These are phyloP conservation scores for Chloropsis cyanopogon DNA, from an alignment of 2,113 vertebrate genomes.

Conservation along the genomic window DNA sequence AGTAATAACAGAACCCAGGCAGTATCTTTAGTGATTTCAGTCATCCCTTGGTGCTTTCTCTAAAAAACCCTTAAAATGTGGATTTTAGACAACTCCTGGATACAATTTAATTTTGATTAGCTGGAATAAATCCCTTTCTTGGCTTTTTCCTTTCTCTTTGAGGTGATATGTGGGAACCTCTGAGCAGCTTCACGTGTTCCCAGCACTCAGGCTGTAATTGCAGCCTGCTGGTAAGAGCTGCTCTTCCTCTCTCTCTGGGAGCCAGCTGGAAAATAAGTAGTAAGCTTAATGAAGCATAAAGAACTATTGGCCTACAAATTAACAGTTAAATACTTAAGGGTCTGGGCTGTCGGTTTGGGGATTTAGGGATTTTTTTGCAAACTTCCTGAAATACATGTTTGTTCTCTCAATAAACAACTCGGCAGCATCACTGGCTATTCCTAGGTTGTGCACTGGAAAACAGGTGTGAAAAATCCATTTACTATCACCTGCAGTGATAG, in stretches of 20 bases:
- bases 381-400: not conserved
- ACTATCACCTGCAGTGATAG: not conserved
- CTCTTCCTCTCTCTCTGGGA: not conserved
- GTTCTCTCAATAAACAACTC: not conserved
- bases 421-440: not conserved
- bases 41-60: not conserved
- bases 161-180: not conserved
- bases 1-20: not conserved
- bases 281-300: not conserved
- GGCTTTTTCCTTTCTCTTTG: not conserved
- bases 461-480: not conserved
- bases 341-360: not conserved
- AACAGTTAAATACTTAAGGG: not conserved
- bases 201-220: not conserved
- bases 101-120: not conserved
- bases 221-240: not conserved
- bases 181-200: not conserved
- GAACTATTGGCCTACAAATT: not conserved
- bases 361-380: fast-evolving
- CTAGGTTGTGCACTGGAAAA: not conserved
- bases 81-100: not conserved
- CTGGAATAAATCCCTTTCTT: not conserved
- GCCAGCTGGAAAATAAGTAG: not conserved
- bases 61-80: not conserved
- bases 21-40: not conserved